Evolutionary conservation across 2,888 invertebrate genomes (phyloP).

Genomic region (Erebia palarica): DNA sequence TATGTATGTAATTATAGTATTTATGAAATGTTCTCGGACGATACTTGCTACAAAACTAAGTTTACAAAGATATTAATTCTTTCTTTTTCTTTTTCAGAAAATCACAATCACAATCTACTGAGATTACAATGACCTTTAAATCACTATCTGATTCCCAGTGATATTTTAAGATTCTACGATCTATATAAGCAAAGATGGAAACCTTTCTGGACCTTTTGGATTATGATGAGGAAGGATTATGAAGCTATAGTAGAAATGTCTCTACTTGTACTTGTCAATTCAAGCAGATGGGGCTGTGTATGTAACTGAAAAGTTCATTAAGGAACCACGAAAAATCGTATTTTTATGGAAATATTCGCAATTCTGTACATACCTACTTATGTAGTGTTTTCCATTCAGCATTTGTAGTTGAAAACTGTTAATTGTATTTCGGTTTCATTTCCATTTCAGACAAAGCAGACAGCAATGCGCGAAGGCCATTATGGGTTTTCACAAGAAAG

Average conservation of each 20-base stretch:
- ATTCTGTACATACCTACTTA: too few relatives aligned
- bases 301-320: background rate
- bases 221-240: background rate
- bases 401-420: conserved; percentile 32
- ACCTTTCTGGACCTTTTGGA: background rate
- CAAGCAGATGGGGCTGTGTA: background rate
- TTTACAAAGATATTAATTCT: background rate
- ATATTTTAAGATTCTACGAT: too few relatives aligned
- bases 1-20: too few relatives aligned
- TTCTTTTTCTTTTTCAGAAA: too few relatives aligned
- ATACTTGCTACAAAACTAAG: background rate
- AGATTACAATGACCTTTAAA: too few relatives aligned
- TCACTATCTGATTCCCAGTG: background rate
- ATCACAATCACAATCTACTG: too few relatives aligned
- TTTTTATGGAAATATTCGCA: conserved; percentile 7
- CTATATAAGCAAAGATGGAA: background rate
- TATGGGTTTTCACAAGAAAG: conserved; percentile 57
- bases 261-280: background rate
- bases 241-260: background rate
- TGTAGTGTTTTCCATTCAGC: conserved; percentile 9
- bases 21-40: too few relatives aligned
- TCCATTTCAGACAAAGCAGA: conserved; percentile 53
- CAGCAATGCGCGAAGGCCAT: conserved; percentile 57
- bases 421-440: conserved; percentile 54
- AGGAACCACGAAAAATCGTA: background rate